phyloP scores from a whole-genome alignment of 2,113 vertebrate genomes.

The Erinaceus europaeus region DNA sequence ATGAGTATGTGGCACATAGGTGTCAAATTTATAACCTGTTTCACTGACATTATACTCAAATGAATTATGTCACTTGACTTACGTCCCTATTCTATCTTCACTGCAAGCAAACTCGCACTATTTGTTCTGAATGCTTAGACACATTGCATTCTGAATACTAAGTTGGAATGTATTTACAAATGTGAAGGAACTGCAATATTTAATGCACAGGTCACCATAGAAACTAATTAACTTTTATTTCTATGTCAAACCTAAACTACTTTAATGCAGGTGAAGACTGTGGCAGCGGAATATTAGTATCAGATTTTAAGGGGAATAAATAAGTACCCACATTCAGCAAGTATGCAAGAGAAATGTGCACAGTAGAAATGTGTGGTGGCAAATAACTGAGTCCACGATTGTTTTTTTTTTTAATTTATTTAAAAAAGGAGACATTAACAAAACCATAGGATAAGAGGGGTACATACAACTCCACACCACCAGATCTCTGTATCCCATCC shows the following conservation, averaged over 20 bases:
- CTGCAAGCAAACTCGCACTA: slow-evolving; percentile 78
- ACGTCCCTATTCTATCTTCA: slow-evolving; percentile 73
- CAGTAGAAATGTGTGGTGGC: slow-evolving; percentile 58
- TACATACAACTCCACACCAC: too few relatives aligned
- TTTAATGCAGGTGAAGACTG: slow-evolving; percentile 79
- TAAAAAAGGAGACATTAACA: too few relatives aligned
- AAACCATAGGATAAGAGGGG: too few relatives aligned
- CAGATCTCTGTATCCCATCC: too few relatives aligned
- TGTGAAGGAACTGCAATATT: slow-evolving; percentile 79
- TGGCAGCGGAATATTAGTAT: slow-evolving; percentile 77
- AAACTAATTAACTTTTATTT: slow-evolving; percentile 87
- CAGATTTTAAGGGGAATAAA: slow-evolving; percentile 72
- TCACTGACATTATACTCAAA: slow-evolving; percentile 62
- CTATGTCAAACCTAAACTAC: slow-evolving; percentile 79
- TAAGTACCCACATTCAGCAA: slow-evolving; percentile 73
- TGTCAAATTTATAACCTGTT: slow-evolving; percentile 43
- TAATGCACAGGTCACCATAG: slow-evolving; percentile 84
- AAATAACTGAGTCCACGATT: too few relatives aligned
- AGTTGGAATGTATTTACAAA: slow-evolving; percentile 81
- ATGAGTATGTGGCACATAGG: not conserved
- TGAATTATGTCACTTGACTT: slow-evolving; percentile 75
- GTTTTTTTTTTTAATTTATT: too few relatives aligned
- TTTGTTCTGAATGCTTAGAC: slow-evolving; percentile 79
- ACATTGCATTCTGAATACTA: slow-evolving; percentile 78
- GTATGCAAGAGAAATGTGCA: slow-evolving; percentile 56